Evolutionary conservation across 2,113 vertebrate species (phyloP).

Genomic region (Cyprichromis sp.): DNA sequence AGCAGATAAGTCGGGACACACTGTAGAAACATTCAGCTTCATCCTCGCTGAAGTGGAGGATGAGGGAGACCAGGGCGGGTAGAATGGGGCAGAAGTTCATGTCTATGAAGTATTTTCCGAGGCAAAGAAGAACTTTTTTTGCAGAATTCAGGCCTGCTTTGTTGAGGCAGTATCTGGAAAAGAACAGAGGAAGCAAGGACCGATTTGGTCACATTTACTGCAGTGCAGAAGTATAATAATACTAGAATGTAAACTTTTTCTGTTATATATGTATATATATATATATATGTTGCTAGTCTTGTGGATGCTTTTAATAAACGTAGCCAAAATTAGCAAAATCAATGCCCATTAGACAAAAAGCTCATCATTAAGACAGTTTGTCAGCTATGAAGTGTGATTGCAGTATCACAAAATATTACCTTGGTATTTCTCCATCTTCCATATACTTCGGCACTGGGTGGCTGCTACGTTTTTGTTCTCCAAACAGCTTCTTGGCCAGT

Average conservation of each 20-base stretch:
- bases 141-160: conserved; percentile 71
- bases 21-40: conserved; percentile 83
- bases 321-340: not conserved
- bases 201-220: not conserved
- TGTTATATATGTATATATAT: not conserved
- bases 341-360: not conserved
- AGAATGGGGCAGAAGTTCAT: conserved; percentile 80
- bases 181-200: not conserved
- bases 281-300: not conserved
- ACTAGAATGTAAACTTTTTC: not conserved
- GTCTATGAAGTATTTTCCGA: conserved; percentile 71
- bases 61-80: conserved; percentile 75
- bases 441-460: conserved; percentile 79
- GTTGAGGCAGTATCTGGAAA: conserved; percentile 77
- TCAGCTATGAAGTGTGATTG: not conserved
- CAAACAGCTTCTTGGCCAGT: conserved; percentile 67
- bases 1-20: conserved; percentile 73
- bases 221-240: not conserved
- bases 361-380: not conserved
- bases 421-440: conserved; percentile 74
- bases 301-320: not conserved
- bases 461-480: conserved; percentile 56
- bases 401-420: conserved; percentile 54
- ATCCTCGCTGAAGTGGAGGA: conserved; percentile 81
- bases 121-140: conserved; percentile 78